phyloP scores from a whole-genome alignment of 2,113 vertebrate genomes.

The Oryzias melastigma region DNA sequence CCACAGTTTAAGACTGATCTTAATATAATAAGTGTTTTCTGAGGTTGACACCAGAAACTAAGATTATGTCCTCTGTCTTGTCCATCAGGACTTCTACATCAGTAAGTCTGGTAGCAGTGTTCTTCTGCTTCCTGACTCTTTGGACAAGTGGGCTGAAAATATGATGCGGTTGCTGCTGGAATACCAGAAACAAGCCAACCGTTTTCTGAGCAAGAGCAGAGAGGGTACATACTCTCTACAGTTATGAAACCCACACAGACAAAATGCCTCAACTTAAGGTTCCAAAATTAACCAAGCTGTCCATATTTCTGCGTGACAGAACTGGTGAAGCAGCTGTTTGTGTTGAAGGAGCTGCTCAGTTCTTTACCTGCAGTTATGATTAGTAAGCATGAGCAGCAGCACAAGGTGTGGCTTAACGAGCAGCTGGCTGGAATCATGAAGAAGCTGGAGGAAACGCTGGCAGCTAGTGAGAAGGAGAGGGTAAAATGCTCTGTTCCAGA shows the following conservation, averaged over 20 bases:
- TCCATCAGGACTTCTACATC: constrained; percentile 52
- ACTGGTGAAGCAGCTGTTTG: constrained; percentile 37
- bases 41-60: not conserved
- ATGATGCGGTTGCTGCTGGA: constrained; percentile 58
- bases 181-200: constrained; percentile 47
- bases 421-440: constrained; percentile 22
- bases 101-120: constrained; percentile 9
- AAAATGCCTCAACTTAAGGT: not conserved
- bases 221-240: constrained; percentile 31
- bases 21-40: not conserved
- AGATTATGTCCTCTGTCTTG: not conserved
- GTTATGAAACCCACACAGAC: not conserved
- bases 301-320: constrained; percentile 31
- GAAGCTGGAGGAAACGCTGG: constrained; percentile 31
- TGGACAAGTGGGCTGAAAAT: constrained; percentile 51
- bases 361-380: constrained; percentile 34
- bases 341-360: constrained; percentile 25
- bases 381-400: constrained; percentile 22
- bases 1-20: not conserved
- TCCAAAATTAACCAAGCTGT: not conserved
- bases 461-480: constrained; percentile 45
- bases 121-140: constrained; percentile 30
- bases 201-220: constrained; percentile 40
- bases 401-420: constrained; percentile 23
- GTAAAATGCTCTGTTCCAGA: constrained; percentile 3